Conservation (phyloP, 2,113 vertebrate genomes). For the Hiodon alosoides region DNA sequence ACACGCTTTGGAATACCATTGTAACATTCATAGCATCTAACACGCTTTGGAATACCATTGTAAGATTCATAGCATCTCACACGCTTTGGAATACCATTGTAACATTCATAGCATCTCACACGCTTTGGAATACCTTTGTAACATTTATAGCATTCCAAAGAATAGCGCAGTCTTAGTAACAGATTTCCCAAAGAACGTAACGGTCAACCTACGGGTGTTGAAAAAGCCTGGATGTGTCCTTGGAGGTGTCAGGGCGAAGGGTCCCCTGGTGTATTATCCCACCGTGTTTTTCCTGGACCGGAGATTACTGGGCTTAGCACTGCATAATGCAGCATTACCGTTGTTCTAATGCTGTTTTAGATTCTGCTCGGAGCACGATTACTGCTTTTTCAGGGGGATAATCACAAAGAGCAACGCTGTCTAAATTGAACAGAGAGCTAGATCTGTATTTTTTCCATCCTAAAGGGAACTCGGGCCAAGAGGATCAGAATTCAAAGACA, state of each 20-base stretch:
- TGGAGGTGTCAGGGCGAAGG: neutral
- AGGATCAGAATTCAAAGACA: slow-evolving; percentile 12
- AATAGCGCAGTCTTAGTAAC: neutral
- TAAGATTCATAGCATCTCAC: no score
- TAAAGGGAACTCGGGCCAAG: neutral
- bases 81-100: no score
- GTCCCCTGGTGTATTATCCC: neutral
- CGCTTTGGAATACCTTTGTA: no score
- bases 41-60: no score
- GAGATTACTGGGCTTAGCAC: slow-evolving; percentile 24
- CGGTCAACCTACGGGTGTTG: neutral
- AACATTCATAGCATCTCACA: no score
- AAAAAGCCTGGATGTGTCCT: neutral
- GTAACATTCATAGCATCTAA: no score
- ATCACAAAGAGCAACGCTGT: slow-evolving; percentile 22
- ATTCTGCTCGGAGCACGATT: slow-evolving; percentile 18
- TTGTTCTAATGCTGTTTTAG: slow-evolving; percentile 15
- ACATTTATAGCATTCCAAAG: no score
- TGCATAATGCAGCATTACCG: slow-evolving; percentile 8
- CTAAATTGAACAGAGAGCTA: slow-evolving; percentile 16
- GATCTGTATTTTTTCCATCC: slow-evolving; percentile 2
- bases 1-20: no score
- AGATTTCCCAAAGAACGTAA: neutral
- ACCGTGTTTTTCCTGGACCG: neutral
- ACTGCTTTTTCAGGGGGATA: slow-evolving; percentile 6